Conservation (phyloP, 2,797 vertebrate species). For the Fratercula arctica region DNA sequence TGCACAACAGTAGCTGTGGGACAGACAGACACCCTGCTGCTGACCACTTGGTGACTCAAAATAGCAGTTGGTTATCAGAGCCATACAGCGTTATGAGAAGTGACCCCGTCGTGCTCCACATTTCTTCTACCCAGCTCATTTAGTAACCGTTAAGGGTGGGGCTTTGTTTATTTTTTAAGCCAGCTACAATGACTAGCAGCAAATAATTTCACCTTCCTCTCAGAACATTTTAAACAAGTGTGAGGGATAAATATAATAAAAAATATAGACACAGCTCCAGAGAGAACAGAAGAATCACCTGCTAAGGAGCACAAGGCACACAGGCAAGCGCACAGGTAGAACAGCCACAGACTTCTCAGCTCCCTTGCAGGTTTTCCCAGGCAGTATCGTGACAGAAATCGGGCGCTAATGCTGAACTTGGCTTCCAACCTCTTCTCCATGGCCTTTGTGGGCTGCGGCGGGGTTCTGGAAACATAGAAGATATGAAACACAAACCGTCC, state of each 20-base stretch:
- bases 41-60: not conserved
- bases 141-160: not conserved
- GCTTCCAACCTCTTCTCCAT: conserved; percentile 78
- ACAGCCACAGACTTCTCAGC: conserved; percentile 59
- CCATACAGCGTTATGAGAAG: accelerated
- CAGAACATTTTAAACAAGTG: not conserved
- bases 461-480: conserved; percentile 61
- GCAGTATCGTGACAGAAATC: conserved; percentile 37
- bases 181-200: not conserved
- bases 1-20: not conserved
- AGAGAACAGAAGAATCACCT: conserved; percentile 67
- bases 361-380: conserved; percentile 53
- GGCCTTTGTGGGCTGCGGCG: conserved; percentile 64
- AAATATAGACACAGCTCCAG: not conserved
- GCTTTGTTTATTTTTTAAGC: not conserved
- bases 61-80: not conserved
- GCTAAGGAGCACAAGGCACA: conserved; percentile 72
- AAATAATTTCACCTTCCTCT: not conserved
- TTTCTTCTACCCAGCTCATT: not conserved
- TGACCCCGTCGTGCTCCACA: not conserved
- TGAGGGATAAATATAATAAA: not conserved
- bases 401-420: conserved; percentile 55
- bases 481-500: conserved; percentile 13
- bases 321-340: conserved; percentile 73
- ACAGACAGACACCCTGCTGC: not conserved